Evolutionary conservation across 2,888 invertebrate genomes (phyloP).

Genomic region (Andrena fulva): DNA sequence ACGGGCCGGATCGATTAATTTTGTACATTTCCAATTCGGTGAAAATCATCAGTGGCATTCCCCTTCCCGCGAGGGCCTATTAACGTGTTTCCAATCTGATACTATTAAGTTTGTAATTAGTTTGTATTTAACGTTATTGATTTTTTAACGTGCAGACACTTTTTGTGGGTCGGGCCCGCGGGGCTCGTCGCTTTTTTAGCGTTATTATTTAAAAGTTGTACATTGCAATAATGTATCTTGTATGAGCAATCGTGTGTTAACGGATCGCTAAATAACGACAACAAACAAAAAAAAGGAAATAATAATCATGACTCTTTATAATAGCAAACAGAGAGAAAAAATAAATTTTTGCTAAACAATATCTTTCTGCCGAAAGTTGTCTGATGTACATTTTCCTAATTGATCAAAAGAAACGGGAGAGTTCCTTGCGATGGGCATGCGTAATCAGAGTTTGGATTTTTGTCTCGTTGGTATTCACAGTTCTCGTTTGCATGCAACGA

Average conservation of each 20-base stretch:
- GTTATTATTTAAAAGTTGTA: slow-evolving; percentile 78
- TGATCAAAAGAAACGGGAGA: slow-evolving; percentile 36
- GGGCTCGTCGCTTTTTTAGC: slow-evolving; percentile 65
- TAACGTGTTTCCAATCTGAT: slow-evolving; percentile 66
- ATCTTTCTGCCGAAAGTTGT: slow-evolving; percentile 68
- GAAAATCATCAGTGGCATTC: slow-evolving; percentile 58
- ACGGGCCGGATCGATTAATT: slow-evolving; percentile 59
- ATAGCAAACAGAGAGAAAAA: slow-evolving; percentile 61
- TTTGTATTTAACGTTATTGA: slow-evolving; percentile 82
- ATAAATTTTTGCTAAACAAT: slow-evolving; percentile 77
- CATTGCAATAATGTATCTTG: slow-evolving; percentile 81
- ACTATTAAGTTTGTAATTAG: slow-evolving; percentile 84
- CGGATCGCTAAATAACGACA: slow-evolving; percentile 55
- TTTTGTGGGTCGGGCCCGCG: slow-evolving; percentile 58
- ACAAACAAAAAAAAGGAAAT: slow-evolving; percentile 59
- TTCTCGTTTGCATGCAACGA: slow-evolving; percentile 74
- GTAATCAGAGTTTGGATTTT: slow-evolving; percentile 77
- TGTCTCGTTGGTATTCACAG: slow-evolving; percentile 65
- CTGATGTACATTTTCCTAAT: slow-evolving; percentile 61
- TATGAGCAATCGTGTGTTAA: slow-evolving; percentile 75
- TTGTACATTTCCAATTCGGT: slow-evolving; percentile 62
- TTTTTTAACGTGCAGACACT: slow-evolving; percentile 71
- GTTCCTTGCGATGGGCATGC: slow-evolving; percentile 77
- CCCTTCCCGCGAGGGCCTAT: slow-evolving; percentile 22
- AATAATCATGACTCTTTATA: slow-evolving; percentile 69